phyloP scores from a whole-genome alignment of 2,888 invertebrate genomes.

The Mamestra brassicae region DNA sequence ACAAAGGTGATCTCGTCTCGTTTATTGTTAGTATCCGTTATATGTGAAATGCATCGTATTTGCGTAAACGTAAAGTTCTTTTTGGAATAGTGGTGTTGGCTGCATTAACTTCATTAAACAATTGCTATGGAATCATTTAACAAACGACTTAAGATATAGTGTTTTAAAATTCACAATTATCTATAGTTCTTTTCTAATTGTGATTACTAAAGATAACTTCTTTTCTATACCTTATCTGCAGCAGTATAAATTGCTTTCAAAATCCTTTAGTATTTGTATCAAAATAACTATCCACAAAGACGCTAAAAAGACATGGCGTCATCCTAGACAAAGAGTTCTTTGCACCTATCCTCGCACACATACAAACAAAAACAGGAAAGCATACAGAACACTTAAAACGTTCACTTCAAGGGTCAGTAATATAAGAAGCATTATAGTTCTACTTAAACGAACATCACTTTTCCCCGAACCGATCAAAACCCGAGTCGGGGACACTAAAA shows the following conservation, averaged over 20 bases:
- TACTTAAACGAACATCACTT: constrained; percentile 55
- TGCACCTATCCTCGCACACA: constrained; percentile 47
- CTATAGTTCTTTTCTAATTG: neutral
- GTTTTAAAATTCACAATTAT: constrained; percentile 34
- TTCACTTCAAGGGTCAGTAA: constrained; percentile 48
- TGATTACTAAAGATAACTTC: neutral
- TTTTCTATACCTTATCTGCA: constrained; percentile 6
- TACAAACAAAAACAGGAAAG: constrained; percentile 36
- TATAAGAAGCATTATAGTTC: constrained; percentile 56
- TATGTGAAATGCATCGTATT: constrained; percentile 32
- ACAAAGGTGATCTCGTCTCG: constrained; percentile 51
- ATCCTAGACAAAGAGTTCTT: constrained; percentile 53
- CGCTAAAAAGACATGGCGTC: constrained; percentile 21
- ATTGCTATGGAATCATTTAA: constrained; percentile 22
- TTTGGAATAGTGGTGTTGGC: constrained; percentile 12
- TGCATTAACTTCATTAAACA: constrained; percentile 35
- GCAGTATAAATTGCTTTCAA: neutral
- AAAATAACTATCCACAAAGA: constrained; percentile 10
- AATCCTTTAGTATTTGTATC: constrained; percentile 9
- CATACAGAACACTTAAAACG: constrained; percentile 47
- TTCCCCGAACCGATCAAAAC: constrained; percentile 66
- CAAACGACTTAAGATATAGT: constrained; percentile 19
- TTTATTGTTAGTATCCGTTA: constrained; percentile 13
- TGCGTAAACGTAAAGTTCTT: constrained; percentile 9
- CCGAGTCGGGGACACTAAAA: constrained; percentile 59